These are phyloP conservation scores for Araneus ventricosus DNA, from an alignment of 1,140 invertebrate genomes.

Conservation along the genomic window DNA sequence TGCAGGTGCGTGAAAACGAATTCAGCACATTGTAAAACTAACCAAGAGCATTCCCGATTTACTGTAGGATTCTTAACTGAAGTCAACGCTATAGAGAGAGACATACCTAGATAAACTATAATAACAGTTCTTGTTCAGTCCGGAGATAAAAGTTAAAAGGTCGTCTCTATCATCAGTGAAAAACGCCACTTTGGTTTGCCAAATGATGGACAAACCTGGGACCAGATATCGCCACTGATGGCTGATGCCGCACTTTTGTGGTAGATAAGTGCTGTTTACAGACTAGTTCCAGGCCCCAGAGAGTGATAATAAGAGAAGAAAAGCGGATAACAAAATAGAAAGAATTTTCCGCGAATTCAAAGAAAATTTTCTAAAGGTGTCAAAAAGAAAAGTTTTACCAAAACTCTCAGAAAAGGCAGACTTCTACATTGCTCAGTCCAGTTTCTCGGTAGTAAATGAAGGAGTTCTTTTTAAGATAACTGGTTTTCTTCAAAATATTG, in stretches of 20 bases:
- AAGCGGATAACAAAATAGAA: background rate
- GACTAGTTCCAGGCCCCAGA: background rate
- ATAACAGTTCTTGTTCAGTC: background rate
- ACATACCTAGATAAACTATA: constrained; percentile 6
- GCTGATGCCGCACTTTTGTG: constrained; percentile 22
- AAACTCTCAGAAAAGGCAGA: background rate
- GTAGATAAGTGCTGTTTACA: constrained; percentile 28
- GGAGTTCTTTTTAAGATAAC: background rate
- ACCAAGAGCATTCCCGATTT: background rate
- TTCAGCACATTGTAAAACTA: background rate
- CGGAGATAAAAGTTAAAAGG: constrained; percentile 33
- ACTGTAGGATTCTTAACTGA: background rate
- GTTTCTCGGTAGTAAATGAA: background rate
- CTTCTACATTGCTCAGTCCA: background rate
- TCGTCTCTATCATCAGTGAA: background rate
- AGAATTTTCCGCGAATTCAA: constrained; percentile 14
- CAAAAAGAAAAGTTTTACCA: background rate
- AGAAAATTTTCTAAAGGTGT: background rate
- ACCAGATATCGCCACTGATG: constrained; percentile 18
- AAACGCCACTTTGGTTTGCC: constrained; percentile 21
- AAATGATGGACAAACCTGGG: constrained; percentile 27
- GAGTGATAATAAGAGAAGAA: constrained; percentile 4
- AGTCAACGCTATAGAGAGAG: background rate
- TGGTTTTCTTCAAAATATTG: background rate
- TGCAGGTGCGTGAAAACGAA: background rate